These are phyloP conservation scores for Microctenopoma steveboyesi DNA, from an alignment of 2,797 vertebrate genomes.

Conservation along the genomic window DNA sequence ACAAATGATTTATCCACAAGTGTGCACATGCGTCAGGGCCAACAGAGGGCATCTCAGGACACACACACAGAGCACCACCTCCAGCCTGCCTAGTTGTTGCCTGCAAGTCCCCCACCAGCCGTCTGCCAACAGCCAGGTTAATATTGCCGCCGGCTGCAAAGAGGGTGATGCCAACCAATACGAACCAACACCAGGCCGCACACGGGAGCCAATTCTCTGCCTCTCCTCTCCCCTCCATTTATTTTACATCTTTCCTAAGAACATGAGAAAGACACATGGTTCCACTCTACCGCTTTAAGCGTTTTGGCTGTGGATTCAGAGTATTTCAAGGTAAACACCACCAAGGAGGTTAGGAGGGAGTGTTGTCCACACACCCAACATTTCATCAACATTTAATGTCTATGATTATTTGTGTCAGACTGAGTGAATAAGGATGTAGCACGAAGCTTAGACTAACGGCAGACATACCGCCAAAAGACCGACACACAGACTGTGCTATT, in stretches of 20 bases:
- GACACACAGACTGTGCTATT: not conserved
- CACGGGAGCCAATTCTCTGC: slow-evolving; percentile 53
- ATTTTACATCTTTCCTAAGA: slow-evolving; percentile 8
- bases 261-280: not conserved
- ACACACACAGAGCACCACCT: slow-evolving; percentile 11
- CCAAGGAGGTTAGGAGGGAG: slow-evolving; percentile 1
- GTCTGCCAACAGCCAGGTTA: slow-evolving; percentile 68
- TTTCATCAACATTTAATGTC: slow-evolving; percentile 15
- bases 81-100: slow-evolving; percentile 52
- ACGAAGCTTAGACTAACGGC: not conserved
- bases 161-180: slow-evolving; percentile 53
- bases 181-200: slow-evolving; percentile 63
- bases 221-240: slow-evolving; percentile 10
- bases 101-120: slow-evolving; percentile 37
- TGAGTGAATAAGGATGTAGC: not conserved
- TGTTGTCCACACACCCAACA: not conserved
- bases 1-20: slow-evolving; percentile 42
- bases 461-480: not conserved
- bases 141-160: slow-evolving; percentile 78
- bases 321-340: slow-evolving; percentile 8
- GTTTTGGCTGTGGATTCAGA: not conserved
- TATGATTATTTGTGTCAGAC: slow-evolving; percentile 16
- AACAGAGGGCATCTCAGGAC: slow-evolving; percentile 74
- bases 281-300: not conserved
- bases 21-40: slow-evolving; percentile 38